phyloP scores from a whole-genome alignment of 2,113 vertebrate species.

The Ceyx melanurus region DNA sequence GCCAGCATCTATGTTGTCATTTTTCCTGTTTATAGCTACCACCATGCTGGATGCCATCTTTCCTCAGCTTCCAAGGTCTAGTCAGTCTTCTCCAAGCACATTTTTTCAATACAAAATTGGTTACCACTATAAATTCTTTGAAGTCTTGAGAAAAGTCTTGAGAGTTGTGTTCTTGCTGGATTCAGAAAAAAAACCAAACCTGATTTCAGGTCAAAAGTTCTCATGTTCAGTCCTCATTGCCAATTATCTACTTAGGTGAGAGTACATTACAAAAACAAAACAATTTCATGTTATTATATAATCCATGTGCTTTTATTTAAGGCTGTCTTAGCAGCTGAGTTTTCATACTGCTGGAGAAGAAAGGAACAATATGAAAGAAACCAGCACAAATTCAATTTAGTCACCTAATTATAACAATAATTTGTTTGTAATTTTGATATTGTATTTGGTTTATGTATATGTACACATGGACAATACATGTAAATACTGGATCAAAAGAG shows the following conservation, averaged over 20 bases:
- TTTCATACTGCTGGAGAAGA: background rate
- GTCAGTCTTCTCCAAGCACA: background rate
- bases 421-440: background rate
- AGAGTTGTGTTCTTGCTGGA: background rate
- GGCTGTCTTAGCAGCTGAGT: background rate
- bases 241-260: slow-evolving; percentile 25
- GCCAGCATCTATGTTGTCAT: background rate
- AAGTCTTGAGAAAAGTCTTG: background rate
- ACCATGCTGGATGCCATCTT: background rate
- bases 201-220: slow-evolving; percentile 32
- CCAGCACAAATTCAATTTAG: background rate
- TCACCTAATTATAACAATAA: background rate
- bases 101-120: background rate
- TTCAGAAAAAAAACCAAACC: background rate
- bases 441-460: background rate
- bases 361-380: background rate
- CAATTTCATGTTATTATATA: background rate
- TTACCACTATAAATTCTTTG: background rate
- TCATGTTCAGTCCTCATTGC: background rate
- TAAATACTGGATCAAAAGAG: background rate
- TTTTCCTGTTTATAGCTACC: background rate
- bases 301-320: slow-evolving; percentile 31
- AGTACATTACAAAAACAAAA: background rate
- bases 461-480: background rate
- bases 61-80: background rate